Base-by-base conservation (phyloP, 2,797 vertebrate species). In the Falco columbarius region DNA sequence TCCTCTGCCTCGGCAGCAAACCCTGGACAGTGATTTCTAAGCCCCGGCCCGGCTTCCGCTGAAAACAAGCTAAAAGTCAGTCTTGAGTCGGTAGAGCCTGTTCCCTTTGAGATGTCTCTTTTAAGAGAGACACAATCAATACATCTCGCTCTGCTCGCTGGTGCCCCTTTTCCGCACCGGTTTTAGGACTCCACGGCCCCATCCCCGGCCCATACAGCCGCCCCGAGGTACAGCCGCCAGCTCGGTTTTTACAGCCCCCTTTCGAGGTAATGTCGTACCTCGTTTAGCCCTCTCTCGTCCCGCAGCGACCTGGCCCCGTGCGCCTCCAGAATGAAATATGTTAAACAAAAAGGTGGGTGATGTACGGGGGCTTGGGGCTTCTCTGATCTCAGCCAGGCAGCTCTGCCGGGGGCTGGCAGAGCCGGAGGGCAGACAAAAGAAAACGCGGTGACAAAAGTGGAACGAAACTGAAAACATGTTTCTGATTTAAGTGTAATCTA, bases 401-500 rank as follows among this genome's bases (percentile, higher is more conserved):
- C 68, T 3, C 75, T 18, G 14, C 22, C 4, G 12, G 51, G 5
- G 52, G 38, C 34, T 59, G 63, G 11, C 3, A 16, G 40, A 47
- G 81, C 36, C 18, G 2, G 19, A 80, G 42, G 42, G 12, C 34
- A 49, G 59, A 47, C 56, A 55, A 90, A 84, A 59, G 55, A 46
- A 81, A 70, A 79, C 1, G 4, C 8, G 20, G 40, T 22, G 68
- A 81, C 89, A 88, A 83, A 94, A 63, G 26, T 54, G 5, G 46
- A 93, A 85, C 23, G 5, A 79, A 86, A 85, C n/a, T 4, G 47
- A 65, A 91, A 93, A 95, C 46, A 3, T 42, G 81, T 68, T 94
- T 92, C 83, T 59, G 66, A 83, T 95, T 93, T 92, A 88, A 84
- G 30, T 1, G 19, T 8, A 63, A 88, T 47, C 87, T 91, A 62